Percentiles rank a stretch among this genome's conserved stretches.
Conservation (phyloP, 2,113 vertebrate genomes). For the Petroica traversi region DNA sequence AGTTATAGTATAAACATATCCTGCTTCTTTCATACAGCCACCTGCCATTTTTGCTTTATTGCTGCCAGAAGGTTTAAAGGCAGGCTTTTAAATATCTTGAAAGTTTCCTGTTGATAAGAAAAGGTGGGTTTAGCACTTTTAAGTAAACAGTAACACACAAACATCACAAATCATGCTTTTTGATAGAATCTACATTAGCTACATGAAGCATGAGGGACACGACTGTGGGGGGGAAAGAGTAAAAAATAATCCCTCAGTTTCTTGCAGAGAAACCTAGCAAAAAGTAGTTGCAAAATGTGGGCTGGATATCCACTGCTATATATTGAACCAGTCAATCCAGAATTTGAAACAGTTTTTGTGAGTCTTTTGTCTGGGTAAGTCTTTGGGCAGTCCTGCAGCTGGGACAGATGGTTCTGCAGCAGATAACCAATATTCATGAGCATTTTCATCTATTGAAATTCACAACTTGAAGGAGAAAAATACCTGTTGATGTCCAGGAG, state of each 20-base stretch:
- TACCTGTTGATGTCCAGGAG: not conserved
- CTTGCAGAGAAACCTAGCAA: not conserved
- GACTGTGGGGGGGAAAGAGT: not conserved
- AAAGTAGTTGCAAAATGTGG: not conserved
- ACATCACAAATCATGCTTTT: slow-evolving; percentile 71
- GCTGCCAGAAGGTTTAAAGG: slow-evolving; percentile 67
- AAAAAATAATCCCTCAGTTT: not conserved
- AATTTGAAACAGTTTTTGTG: not conserved
- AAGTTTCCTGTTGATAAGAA: slow-evolving; percentile 78
- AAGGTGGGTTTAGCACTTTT: slow-evolving; percentile 71
- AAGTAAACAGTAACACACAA: slow-evolving; percentile 67
- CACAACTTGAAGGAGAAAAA: not conserved
- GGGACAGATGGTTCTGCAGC: not conserved
- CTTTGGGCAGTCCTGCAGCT: not conserved
- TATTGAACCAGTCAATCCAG: not conserved
- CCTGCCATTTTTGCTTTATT: slow-evolving; percentile 74
- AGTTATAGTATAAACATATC: slow-evolving; percentile 59
- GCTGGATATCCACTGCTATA: not conserved
- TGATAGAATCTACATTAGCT: slow-evolving; percentile 67
- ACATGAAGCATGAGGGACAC: slow-evolving; percentile 18
- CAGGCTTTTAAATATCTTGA: slow-evolving; percentile 74
- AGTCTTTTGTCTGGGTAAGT: not conserved
- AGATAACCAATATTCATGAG: not conserved
- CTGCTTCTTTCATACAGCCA: slow-evolving; percentile 66
- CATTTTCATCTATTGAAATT: not conserved